Evolutionary conservation across 1,140 invertebrate genomes (phyloP).

Genomic region (Drosophila triauraria): DNA sequence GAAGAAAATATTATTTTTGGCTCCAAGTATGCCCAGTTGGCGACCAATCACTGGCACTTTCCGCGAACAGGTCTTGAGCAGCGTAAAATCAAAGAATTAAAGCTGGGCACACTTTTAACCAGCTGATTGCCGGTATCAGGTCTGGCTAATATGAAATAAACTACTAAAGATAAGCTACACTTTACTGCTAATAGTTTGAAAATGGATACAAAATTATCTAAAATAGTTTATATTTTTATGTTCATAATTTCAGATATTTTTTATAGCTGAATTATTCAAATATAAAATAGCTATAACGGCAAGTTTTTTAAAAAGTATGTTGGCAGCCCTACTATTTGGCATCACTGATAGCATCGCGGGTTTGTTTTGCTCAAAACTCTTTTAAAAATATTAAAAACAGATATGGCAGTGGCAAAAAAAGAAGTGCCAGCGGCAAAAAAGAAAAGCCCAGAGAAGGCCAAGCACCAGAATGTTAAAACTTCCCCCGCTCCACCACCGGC

Average conservation of each 20-base stretch:
- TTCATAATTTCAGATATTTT: background rate
- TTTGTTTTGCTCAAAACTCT: background rate
- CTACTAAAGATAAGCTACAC: background rate
- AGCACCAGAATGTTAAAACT: conserved; percentile 7
- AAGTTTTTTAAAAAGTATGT: background rate
- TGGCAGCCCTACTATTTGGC: background rate
- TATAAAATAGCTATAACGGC: background rate
- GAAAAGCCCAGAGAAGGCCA: conserved; percentile 2
- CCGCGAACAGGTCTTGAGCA: no score
- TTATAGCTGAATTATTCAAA: background rate
- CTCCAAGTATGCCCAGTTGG: conserved; percentile 30
- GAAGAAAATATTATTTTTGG: conserved; percentile 47
- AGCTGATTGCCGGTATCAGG: conserved; percentile 4
- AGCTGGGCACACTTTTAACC: conserved; percentile 5
- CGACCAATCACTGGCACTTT: background rate
- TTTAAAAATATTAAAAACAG: background rate
- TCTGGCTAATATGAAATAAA: background rate
- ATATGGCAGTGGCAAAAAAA: conserved; percentile 10
- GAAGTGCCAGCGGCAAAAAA: conserved; percentile 9
- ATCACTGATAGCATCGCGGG: background rate
- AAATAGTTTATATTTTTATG: no score
- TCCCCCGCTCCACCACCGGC: background rate
- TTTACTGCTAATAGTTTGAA: no score
- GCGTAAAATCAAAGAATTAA: background rate
- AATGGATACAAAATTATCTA: background rate